Base-by-base conservation (phyloP, 1,140 invertebrate genomes). In the Thaumatotibia leucotreta region DNA sequence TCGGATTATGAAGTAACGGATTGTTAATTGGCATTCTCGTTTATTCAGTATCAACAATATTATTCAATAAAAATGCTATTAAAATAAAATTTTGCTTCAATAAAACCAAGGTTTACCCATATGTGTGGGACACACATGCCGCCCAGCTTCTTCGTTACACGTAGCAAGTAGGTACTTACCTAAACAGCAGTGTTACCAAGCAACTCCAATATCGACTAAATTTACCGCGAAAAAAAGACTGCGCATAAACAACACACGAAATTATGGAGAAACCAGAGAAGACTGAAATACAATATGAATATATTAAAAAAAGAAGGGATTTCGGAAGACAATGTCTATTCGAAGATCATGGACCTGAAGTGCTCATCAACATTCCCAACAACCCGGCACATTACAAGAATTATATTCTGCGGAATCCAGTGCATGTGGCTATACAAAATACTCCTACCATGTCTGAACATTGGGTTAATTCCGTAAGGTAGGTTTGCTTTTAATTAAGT, bases 321-420 rank as follows among this genome's bases (percentile, higher is more conserved):
- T 96, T 95, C 88, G 95, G 95, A 5, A 92, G 91, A 71, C 93
- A 93, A 68, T 94, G 93, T 63, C 91, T 93, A 45, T 97, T 98
- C 84, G 92, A 93, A 22, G 95, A 98, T 83, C 89, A 93, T 70
- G 93, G 94, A 45, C 93, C 95, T 2, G 95, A 96, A 78, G 77
- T 97, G 20, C 92, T 95, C 66, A 93, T 95, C 17, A 95, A 95
- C 78, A 95, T 97, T 73, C 91, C 93, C 22, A 93, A 95, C 20
- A 94, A 97, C 87, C 92, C 93, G 33, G 90, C 92, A 2, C 74
- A 94, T 24, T 91, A 92, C 67, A 93, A 94, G 66, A 93, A 96
- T 82, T 98, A 94, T 77, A 94, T 97, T 67, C 91, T 95, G 29
- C 89, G 94, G 73, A 95, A 96, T 90, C 95, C 95, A 0, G 93